Evolutionary conservation across 92 coral and sea anemone species (phyloP), one percentile per base, ranked within the genome.

Genomic region (Epizoanthus stellaris): DNA sequence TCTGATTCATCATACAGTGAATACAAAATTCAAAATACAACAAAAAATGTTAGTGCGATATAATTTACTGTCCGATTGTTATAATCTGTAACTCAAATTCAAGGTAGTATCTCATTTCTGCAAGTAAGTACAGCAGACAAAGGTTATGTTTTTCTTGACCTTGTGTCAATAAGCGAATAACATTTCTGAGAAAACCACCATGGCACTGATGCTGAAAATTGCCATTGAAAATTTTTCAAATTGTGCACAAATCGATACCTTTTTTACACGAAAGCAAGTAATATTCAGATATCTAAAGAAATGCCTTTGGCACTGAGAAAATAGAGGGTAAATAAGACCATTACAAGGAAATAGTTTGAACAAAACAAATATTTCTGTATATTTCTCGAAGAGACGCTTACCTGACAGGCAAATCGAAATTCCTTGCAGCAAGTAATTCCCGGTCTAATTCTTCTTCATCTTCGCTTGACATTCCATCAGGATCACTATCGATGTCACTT

Each of bases 101-200:
- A 70, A 70, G 45, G 21, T 23, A 53, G 57, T 70, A 70, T 42
- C 75, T 70, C 21, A 70, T 70, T 70, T 70, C 54, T 70, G 12
- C 75, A 70, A 70, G 45, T 68, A 68, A 68, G 36, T 68, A 68
- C 73, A 68, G 73, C 25, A 23, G 25, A 23, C 25, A 23, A 15
- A 68, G 73, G 1, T 8, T 7, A 14, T 25, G 15, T 21, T 36
- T 67, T 36, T 68, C 52, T 5, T 47, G 53, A 36, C 8, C n/a
- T 68, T 34, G 52, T 70, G 75, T 70, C 75, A 70, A 70, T 70
- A 42, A 49, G 75, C 38, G 45, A 70, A 70, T 70, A 70, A 70
- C 53, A 40, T 70, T 42, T 70, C 75, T 70, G 75, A 42, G 58
- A 70, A 70, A 70, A 70, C 75, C 58, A 70, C 25, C 75, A 19